Conservation (phyloP, 2,888 invertebrate genomes). For the Ceratothoa steindachneri region DNA sequence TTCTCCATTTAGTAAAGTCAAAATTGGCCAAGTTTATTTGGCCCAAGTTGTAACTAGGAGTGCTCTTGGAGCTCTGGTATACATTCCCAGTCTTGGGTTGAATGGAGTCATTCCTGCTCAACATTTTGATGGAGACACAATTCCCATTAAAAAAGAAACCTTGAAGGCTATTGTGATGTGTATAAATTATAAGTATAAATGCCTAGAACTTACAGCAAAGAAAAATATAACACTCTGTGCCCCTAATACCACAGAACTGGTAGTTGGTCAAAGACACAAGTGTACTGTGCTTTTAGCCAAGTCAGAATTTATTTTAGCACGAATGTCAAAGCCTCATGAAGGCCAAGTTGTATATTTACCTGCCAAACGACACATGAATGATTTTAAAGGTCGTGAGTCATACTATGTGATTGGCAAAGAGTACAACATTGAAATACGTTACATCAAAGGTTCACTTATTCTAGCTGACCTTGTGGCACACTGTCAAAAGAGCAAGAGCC, state of each 20-base stretch:
- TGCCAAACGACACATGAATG: background rate
- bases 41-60: background rate
- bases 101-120: background rate
- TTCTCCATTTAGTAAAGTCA: background rate
- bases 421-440: background rate
- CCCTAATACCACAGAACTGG: background rate
- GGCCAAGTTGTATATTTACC: background rate
- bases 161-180: background rate
- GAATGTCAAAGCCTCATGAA: background rate
- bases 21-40: background rate
- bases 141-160: background rate
- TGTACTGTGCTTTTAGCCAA: background rate
- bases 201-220: background rate
- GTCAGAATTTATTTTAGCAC: background rate
- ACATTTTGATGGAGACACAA: background rate
- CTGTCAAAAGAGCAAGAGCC: background rate
- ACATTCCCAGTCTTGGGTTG: background rate
- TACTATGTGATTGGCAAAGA: background rate
- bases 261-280: background rate
- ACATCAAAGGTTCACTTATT: background rate
- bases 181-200: background rate
- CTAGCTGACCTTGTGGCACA: background rate
- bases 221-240: background rate
- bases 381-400: background rate
- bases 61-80: background rate